These are phyloP conservation scores for Hyphantria cunea DNA, from an alignment of 1,140 invertebrate genomes.

Conservation along the genomic window DNA sequence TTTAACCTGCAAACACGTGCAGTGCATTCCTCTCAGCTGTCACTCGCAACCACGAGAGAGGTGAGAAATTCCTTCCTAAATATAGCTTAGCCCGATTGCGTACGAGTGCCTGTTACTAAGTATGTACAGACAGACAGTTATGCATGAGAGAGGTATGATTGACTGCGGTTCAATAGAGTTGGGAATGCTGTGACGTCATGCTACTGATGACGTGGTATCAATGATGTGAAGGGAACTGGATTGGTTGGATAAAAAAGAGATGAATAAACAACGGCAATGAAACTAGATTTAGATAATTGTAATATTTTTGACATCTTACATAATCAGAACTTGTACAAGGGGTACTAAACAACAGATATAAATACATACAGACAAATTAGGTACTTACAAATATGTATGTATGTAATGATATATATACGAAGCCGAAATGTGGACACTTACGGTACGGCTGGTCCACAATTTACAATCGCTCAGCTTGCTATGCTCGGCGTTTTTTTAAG, in stretches of 20 bases:
- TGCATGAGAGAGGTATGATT: neutral
- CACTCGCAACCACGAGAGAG: neutral
- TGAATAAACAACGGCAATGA: neutral
- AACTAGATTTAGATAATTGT: neutral
- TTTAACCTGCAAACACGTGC: neutral
- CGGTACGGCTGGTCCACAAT: too few species aligned
- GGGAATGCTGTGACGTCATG: too few species aligned
- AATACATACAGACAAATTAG: too few species aligned
- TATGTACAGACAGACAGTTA: constrained; percentile 2
- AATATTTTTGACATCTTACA: too few species aligned
- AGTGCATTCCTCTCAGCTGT: constrained; percentile 8
- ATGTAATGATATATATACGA: too few species aligned
- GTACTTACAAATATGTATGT: too few species aligned
- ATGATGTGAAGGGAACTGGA: neutral
- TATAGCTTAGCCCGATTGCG: constrained; percentile 15
- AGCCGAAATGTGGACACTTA: too few species aligned
- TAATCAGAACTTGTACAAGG: too few species aligned
- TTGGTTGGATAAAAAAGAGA: neutral
- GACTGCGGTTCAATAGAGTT: neutral
- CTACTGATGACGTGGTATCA: neutral
- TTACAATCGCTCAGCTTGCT: too few species aligned
- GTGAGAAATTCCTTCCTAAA: constrained; percentile 18
- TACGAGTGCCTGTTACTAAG: constrained; percentile 5
- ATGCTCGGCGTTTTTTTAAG: too few species aligned
- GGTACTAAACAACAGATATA: too few species aligned